These are phyloP conservation scores for Mercenaria mercenaria DNA, from an alignment of 1,140 invertebrate species.

Conservation along the genomic window DNA sequence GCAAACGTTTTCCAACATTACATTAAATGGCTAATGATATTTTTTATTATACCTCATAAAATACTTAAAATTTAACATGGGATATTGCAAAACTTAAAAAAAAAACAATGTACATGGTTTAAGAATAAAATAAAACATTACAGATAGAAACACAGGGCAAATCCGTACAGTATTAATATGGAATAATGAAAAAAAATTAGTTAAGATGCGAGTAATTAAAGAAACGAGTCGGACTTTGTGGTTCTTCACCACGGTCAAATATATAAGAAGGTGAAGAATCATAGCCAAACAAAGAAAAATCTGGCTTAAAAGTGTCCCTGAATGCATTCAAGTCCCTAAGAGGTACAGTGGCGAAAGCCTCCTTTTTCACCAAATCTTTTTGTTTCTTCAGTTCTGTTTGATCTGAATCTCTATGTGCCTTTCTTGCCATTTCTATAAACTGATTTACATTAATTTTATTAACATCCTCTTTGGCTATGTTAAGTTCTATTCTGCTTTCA, in stretches of 20 bases:
- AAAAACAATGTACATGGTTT: no score
- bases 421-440: conserved; percentile 30
- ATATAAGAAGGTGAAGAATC: conserved; percentile 2
- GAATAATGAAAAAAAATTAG: no score
- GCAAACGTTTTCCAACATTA: no score
- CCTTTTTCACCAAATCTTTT: conserved; percentile 20
- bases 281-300: conserved; percentile 53
- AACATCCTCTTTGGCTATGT: not conserved
- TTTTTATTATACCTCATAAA: no score
- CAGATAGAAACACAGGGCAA: no score
- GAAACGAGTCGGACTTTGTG: not conserved
- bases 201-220: conserved; percentile 34
- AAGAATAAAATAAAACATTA: no score
- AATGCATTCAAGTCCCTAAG: conserved; percentile 37
- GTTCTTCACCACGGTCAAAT: conserved; percentile 7
- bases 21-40: no score
- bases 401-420: conserved; percentile 19
- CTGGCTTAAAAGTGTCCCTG: conserved; percentile 24
- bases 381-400: conserved; percentile 21
- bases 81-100: no score
- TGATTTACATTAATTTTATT: not conserved
- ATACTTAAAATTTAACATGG: no score
- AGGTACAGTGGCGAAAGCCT: conserved; percentile 38
- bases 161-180: no score
- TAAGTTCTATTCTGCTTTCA: not conserved